Evolutionary conservation across 2,888 invertebrate species (phyloP).

Genomic region (Didymodactylos carnosus): DNA sequence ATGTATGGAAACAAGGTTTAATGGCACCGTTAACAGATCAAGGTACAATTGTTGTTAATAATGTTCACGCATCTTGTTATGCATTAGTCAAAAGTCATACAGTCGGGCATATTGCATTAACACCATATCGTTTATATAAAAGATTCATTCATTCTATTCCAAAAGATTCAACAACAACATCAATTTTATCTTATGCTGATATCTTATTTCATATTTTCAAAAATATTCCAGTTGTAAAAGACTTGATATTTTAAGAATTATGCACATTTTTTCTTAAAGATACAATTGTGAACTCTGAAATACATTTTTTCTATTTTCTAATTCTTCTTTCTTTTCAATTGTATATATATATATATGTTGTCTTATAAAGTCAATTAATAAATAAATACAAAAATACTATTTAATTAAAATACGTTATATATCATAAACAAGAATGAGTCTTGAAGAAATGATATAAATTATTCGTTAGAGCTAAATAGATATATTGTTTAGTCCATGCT

Average conservation of each 20-base stretch:
- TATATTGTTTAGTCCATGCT: no score
- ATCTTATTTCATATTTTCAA: not conserved
- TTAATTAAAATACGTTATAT: no score
- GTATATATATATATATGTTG: no score
- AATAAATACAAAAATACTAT: no score
- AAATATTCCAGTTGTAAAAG: not conserved
- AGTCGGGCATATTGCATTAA: not conserved
- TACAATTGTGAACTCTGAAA: no score
- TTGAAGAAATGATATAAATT: no score
- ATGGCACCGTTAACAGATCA: constrained; percentile 12
- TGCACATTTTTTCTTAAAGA: no score
- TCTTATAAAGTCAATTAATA: no score
- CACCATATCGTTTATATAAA: not conserved
- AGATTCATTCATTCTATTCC: not conserved
- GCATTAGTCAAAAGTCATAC: constrained; percentile 4
- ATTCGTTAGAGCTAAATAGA: no score
- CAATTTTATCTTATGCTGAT: not conserved
- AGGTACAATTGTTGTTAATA: constrained; percentile 10
- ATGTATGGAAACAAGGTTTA: not conserved
- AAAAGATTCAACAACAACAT: not conserved
- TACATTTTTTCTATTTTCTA: no score
- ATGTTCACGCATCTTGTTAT: constrained; percentile 7
- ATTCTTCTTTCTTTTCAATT: no score
- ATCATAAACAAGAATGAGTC: no score
- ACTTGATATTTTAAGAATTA: not conserved